phyloP scores from a whole-genome alignment of 2,113 vertebrate species.

The Xenopus tropicalis region UCB_Xtro_10.0 CM004443.2:190141001-190141500 shows the following conservation, averaged over 20 bases:
- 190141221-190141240: neutral
- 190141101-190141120: slow-evolving; percentile 11
- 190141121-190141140: neutral
- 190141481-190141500: slow-evolving; percentile 1
- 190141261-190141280: too few species aligned
- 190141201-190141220: neutral
- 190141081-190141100: neutral
- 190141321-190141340: too few species aligned
- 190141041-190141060: slow-evolving; percentile 18
- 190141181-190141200: neutral
- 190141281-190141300: too few species aligned
- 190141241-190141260: too few species aligned
- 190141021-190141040: slow-evolving; percentile 21
- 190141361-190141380: too few species aligned
- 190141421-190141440: slow-evolving; percentile 11
- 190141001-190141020: slow-evolving; percentile 11
- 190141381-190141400: neutral
- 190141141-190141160: neutral
- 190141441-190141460: slow-evolving; percentile 23
- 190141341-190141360: too few species aligned
- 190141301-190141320: too few species aligned
- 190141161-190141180: neutral
- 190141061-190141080: slow-evolving; percentile 21
- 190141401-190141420: neutral
- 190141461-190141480: neutral